Evolutionary conservation across 2,888 invertebrate species (phyloP).

Genomic region (Elgonia sp.): DNA sequence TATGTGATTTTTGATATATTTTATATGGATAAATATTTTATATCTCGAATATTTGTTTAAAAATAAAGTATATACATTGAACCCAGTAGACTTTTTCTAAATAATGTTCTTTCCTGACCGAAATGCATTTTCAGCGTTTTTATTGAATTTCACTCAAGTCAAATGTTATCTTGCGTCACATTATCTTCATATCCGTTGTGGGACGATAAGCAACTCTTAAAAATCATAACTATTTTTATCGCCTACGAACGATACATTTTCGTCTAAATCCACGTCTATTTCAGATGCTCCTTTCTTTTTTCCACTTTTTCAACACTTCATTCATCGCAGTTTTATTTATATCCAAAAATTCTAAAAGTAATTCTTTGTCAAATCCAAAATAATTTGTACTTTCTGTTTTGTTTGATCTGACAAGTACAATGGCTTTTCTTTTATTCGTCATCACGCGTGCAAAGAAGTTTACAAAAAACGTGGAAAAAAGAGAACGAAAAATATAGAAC

Average conservation of each 20-base stretch:
- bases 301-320: background rate
- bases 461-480: conserved; percentile 56
- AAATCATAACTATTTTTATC: conserved; percentile 70
- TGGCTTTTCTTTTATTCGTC: conserved; percentile 51
- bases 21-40: conserved; percentile 62
- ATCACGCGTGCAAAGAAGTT: background rate
- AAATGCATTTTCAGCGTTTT: conserved; percentile 66
- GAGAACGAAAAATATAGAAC: conserved; percentile 69
- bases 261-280: conserved; percentile 9
- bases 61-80: conserved; percentile 49
- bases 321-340: background rate
- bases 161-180: conserved; percentile 64
- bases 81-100: background rate
- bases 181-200: conserved; percentile 67
- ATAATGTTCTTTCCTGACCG: conserved; percentile 17
- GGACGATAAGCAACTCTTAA: conserved; percentile 57
- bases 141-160: conserved; percentile 55
- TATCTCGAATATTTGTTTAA: conserved; percentile 14
- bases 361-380: background rate
- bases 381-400: background rate
- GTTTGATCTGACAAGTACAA: conserved; percentile 27
- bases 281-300: conserved; percentile 14
- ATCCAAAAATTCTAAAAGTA: background rate
- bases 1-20: conserved; percentile 65
- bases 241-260: conserved; percentile 17